Percentiles rank a stretch among this genome's conserved stretches.
These are phyloP conservation scores for Neosalanx taihuensis DNA, from an alignment of 2,797 vertebrate genomes.

Conservation along the genomic window DNA sequence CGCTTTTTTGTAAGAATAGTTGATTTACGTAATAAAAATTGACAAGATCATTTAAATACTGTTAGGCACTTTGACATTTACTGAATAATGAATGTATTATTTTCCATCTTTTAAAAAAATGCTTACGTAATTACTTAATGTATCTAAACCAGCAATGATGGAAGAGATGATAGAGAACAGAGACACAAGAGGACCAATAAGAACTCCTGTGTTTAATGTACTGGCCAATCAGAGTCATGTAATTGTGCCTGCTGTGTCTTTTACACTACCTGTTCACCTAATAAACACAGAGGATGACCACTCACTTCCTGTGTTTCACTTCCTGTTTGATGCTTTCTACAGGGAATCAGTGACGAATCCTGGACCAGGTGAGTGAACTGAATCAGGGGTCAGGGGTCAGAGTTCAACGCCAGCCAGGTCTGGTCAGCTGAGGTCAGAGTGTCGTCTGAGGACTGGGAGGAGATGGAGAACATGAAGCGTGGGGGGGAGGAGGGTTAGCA, in stretches of 20 bases:
- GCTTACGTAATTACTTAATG: slow-evolving; percentile 28
- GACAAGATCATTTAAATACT: slow-evolving; percentile 1
- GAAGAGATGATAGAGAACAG: slow-evolving; percentile 30
- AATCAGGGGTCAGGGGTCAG: background rate
- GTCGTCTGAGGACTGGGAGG: background rate
- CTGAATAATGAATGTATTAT: slow-evolving; percentile 45
- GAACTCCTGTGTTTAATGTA: slow-evolving; percentile 51
- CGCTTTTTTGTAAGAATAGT: background rate
- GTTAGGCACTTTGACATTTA: slow-evolving; percentile 22
- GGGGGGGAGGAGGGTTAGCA: background rate
- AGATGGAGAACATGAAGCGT: background rate
- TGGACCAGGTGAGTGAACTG: background rate
- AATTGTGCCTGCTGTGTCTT: slow-evolving; percentile 69
- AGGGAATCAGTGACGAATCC: no score
- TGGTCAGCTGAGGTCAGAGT: background rate
- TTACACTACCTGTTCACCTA: slow-evolving; percentile 64
- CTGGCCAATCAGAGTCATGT: slow-evolving; percentile 65
- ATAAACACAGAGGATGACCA: slow-evolving; percentile 62
- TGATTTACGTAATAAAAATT: background rate
- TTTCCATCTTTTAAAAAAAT: slow-evolving; percentile 19
- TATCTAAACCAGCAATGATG: slow-evolving; percentile 53
- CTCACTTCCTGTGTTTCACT: slow-evolving; percentile 1
- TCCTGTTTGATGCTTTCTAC: background rate
- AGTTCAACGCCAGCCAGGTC: background rate
- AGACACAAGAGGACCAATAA: slow-evolving; percentile 1